These are phyloP conservation scores for Macaria notata DNA, from an alignment of 2,888 invertebrate species.

Conservation along the genomic window DNA sequence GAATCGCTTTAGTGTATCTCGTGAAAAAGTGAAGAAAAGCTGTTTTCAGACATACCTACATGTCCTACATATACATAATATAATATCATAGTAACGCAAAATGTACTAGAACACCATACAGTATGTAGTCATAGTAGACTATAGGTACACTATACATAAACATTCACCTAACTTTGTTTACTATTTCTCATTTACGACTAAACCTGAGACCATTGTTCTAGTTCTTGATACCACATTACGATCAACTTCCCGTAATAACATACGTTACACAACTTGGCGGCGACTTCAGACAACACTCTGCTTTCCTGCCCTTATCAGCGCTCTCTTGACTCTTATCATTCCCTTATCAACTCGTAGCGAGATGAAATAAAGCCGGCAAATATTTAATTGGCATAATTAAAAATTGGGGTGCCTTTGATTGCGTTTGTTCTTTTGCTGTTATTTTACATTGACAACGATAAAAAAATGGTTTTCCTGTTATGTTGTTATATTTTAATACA, in stretches of 20 bases:
- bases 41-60: no score
- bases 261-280: conserved; percentile 34
- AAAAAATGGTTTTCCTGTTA: neutral
- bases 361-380: conserved; percentile 13
- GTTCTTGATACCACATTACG: no score
- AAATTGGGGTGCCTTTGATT: neutral
- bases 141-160: no score
- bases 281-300: conserved; percentile 43
- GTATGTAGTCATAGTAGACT: no score
- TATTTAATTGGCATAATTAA: conserved; percentile 30
- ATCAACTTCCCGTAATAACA: conserved; percentile 24
- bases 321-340: conserved; percentile 21
- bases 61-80: no score
- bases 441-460: neutral
- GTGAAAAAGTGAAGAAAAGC: no score
- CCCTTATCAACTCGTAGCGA: conserved; percentile 10
- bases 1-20: no score
- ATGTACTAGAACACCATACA: no score
- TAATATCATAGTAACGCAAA: no score
- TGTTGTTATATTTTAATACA: neutral
- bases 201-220: no score
- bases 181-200: no score
- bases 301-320: conserved; percentile 35
- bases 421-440: conserved; percentile 5
- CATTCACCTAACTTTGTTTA: no score